phyloP scores from a whole-genome alignment of 2,797 vertebrate genomes.

The Pangasius macronema region DNA sequence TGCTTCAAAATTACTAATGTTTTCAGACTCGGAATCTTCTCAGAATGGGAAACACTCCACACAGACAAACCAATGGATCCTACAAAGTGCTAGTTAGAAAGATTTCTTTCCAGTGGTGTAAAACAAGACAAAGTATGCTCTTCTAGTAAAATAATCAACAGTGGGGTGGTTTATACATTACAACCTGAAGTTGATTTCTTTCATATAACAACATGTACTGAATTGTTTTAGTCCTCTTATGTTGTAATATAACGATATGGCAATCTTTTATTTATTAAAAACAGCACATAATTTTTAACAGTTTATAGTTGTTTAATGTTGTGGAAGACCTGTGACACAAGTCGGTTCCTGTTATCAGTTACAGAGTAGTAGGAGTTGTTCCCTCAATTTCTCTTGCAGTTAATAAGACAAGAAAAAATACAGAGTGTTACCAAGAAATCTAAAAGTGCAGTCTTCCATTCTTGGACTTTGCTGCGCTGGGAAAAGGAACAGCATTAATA shows the following conservation, averaged over 20 bases:
- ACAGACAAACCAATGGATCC: not conserved
- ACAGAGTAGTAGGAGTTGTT: no score
- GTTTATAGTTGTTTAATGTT: not conserved
- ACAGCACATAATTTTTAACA: not conserved
- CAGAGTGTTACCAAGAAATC: not conserved
- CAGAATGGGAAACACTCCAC: not conserved
- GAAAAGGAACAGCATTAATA: not conserved
- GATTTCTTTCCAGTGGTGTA: not conserved
- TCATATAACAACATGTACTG: not conserved
- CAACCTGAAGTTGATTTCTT: not conserved
- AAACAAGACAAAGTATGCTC: not conserved
- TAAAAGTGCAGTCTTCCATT: not conserved
- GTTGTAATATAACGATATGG: not conserved
- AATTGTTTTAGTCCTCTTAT: not conserved
- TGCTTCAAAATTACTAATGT: not conserved
- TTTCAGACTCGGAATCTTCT: not conserved
- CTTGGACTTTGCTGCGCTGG: no score
- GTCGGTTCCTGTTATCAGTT: not conserved
- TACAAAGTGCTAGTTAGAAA: not conserved
- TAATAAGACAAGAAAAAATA: slow-evolving; percentile 12
- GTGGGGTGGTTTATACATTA: not conserved
- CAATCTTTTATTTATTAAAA: not conserved
- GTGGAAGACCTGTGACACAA: not conserved
- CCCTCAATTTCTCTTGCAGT: not conserved
- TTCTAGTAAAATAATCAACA: not conserved